Evolutionary conservation across 2,888 invertebrate species (phyloP).

Genomic region (Cremastobaeus sp.): DNA sequence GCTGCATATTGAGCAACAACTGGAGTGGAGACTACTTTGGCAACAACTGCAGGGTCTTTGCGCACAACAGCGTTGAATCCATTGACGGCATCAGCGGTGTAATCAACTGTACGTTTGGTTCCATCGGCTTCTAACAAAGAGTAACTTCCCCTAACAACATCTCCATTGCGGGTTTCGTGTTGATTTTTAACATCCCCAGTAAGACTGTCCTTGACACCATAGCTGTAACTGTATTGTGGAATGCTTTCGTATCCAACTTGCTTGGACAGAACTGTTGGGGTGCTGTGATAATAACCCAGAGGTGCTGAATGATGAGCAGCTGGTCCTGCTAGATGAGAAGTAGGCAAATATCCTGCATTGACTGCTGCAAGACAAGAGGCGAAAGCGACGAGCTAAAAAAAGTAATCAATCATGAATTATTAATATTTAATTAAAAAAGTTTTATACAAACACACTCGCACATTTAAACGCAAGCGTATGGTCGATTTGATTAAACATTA

Average conservation of each 20-base stretch:
- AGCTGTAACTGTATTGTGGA: conserved; percentile 67
- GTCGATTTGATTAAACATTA: too few relatives aligned
- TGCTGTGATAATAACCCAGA: conserved; percentile 48
- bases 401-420: not conserved
- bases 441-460: too few relatives aligned
- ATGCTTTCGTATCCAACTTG: conserved; percentile 64
- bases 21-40: conserved; percentile 62
- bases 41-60: conserved; percentile 19
- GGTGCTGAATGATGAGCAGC: too few relatives aligned
- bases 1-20: conserved; percentile 69
- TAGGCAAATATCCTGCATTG: conserved; percentile 36
- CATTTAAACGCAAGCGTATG: too few relatives aligned
- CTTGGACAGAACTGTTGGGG: conserved; percentile 47
- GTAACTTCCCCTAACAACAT: conserved; percentile 71
- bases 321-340: conserved; percentile 42
- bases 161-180: conserved; percentile 66
- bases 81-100: conserved; percentile 67
- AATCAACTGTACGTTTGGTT: conserved; percentile 67
- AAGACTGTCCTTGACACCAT: conserved; percentile 64
- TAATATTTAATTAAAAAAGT: too few relatives aligned
- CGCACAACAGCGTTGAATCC: conserved; percentile 58
- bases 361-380: conserved; percentile 39
- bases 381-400: conserved; percentile 32
- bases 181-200: conserved; percentile 67
- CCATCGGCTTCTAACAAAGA: conserved; percentile 70